Base-by-base conservation (phyloP, 2,113 vertebrate species). In the Sinocyclocheilus grahami region DNA sequence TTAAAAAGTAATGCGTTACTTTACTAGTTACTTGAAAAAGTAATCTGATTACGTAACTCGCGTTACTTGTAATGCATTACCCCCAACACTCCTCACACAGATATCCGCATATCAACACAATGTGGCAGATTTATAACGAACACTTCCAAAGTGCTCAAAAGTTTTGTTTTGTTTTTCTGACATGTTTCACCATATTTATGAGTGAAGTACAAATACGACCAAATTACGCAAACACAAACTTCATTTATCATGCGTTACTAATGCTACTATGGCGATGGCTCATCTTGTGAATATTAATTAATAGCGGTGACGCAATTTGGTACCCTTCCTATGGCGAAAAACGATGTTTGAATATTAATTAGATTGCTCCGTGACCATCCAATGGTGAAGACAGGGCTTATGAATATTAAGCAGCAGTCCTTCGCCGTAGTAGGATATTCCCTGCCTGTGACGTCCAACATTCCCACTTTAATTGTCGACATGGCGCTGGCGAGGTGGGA, bases 401-500 rank as follows among this genome's bases (percentile, higher is more conserved):
- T 83, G 81, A 83, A 83, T 72, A 83, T 55, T 72, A 83, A 58
- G 1, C 16, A 72, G 18, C 9, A n/a, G n/a, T 11, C 81, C 81
- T 55, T 71, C 11, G 0, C 65, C 48, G 48, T 72, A 84, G 92
- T 92, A 93, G 94, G 91, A 82, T 87, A 88, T 91, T 89, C 85
- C 92, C 71, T 69, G 1, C 46, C 74, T 63, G 39, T 93, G 93
- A 95, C 94, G 94, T 92, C 86, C 86, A 27, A 77, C 89, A 84
- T 90, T 92, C 93, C 94, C 86, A 92, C 91, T 81, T 58, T 85
- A 85, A 80, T 85, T 91, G 90, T 83, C 87, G 91, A 93, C 92
- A 95, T 95, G 95, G 95, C 94, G 94, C 94, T 94, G 93, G 53
- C 91, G 93, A 86, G 89, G 90, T 80, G 55, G 55, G 79, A 74